Percentiles rank a stretch among this genome's conserved stretches.
Evolutionary conservation across 2,113 vertebrate species (phyloP).

Genomic region (Neopipo cinnamomea): DNA sequence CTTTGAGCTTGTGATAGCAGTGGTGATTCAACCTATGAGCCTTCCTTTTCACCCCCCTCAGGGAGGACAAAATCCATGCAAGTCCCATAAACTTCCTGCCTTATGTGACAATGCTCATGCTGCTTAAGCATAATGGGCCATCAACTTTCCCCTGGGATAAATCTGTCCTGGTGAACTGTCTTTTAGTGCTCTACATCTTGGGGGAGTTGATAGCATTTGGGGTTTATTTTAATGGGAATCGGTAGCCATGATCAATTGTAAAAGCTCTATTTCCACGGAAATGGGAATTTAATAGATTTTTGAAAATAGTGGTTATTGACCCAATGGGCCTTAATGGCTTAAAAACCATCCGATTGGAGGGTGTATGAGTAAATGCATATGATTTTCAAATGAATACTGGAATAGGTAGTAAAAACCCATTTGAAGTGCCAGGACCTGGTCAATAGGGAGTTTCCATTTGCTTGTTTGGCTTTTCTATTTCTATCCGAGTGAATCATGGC

Average conservation of each 20-base stretch:
- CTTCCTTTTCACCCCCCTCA: neutral
- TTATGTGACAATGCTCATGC: constrained; percentile 38
- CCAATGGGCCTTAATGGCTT: constrained; percentile 64
- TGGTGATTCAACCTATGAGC: neutral
- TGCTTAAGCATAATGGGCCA: constrained; percentile 60
- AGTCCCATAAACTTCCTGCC: constrained; percentile 59
- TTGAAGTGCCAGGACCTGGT: constrained; percentile 38
- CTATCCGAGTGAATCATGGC: constrained; percentile 26
- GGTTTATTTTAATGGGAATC: constrained; percentile 58
- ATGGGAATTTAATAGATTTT: constrained; percentile 73
- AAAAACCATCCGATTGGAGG: constrained; percentile 41
- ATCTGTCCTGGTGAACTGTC: constrained; percentile 25
- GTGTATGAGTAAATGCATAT: constrained; percentile 14
- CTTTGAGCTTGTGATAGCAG: neutral
- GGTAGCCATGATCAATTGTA: constrained; percentile 65
- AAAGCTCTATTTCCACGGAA: constrained; percentile 61
- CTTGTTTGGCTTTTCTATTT: constrained; percentile 49
- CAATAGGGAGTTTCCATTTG: constrained; percentile 61
- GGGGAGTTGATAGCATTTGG: constrained; percentile 53
- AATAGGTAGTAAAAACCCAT: constrained; percentile 68
- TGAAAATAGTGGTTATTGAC: constrained; percentile 66
- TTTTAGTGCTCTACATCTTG: constrained; percentile 52
- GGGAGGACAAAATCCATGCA: constrained; percentile 42
- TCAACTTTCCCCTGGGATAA: constrained; percentile 54
- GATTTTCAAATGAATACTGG: constrained; percentile 59